A percentile compares a stretch with the other conserved stretches of the same genome.
These are phyloP conservation scores for Pammene aurita DNA, from an alignment of 2,888 invertebrate genomes.

Conservation along the genomic window DNA sequence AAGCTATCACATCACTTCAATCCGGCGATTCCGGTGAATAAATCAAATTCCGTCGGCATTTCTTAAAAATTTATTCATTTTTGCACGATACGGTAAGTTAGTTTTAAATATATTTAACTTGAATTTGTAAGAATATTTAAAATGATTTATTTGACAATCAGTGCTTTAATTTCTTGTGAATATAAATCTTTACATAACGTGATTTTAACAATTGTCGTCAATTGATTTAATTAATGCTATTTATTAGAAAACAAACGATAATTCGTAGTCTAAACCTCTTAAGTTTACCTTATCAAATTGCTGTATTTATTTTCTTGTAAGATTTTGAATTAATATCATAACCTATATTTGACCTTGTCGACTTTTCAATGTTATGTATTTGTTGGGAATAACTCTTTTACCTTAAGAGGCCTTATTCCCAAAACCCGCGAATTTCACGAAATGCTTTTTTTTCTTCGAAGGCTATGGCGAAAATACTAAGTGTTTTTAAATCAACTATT, in stretches of 20 bases:
- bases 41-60: conserved; percentile 32
- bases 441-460: too few relatives aligned
- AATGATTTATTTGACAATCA: neutral
- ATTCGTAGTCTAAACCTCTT: neutral
- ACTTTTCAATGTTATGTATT: conserved; percentile 31
- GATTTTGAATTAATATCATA: conserved; percentile 36
- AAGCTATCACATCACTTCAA: conserved; percentile 45
- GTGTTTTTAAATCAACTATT: too few relatives aligned
- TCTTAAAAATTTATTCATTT: conserved; percentile 19
- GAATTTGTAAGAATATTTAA: neutral
- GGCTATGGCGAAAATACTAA: too few relatives aligned
- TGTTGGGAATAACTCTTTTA: conserved; percentile 1
- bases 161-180: neutral
- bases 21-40: conserved; percentile 44
- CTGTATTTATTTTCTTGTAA: neutral
- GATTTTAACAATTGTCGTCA: conserved; percentile 23
- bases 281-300: neutral
- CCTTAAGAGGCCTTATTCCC: too few relatives aligned
- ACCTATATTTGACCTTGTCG: conserved; percentile 60
- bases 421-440: too few relatives aligned
- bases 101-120: neutral
- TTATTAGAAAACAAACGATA: conserved; percentile 2
- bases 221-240: conserved; percentile 36
- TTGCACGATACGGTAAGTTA: conserved; percentile 26
- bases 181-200: conserved; percentile 34